Base-by-base conservation (phyloP, 2,113 vertebrate species). In the Butorides virescens region DNA sequence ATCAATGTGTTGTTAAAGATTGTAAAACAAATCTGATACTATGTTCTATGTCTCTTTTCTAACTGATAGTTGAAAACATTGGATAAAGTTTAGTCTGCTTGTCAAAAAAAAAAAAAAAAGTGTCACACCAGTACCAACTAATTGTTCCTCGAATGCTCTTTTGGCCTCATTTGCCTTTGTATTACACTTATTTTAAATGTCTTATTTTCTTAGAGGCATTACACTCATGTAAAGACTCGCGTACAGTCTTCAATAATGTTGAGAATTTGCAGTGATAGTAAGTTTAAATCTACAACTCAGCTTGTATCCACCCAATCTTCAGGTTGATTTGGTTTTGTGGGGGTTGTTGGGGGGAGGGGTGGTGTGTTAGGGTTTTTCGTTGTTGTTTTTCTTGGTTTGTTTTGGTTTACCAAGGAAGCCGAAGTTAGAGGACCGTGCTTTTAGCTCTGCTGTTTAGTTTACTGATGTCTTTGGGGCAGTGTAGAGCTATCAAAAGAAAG, bases 381-480 rank as follows among this genome's bases (percentile, higher is more conserved):
- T n/a, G 13, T 30, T 39, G 21, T 11, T 37, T 74, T 67, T 34
- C 14, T 47, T 62, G 13, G 16, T 67, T 78, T 55, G 22, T 30
- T 93, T 90, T 70, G 20, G 65, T 91, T 91, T 65, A 53, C 42
- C 49, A 44, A 29, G 21, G 73, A 46, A 79, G 66, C 39, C 52
- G 46, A 74, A 82, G 74, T 58, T 88, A 32, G 70, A 89, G n/a
- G 8, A 65, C 70, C 13, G 5, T 65, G 39, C 49, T 84, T 67
- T 83, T 36, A 77, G 17, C 59, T 93, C 50, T 89, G 52, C 86
- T 85, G 13, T 78, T 92, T 65, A 39, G 58, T 34, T 91, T 73
- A 72, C 73, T 34, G 25, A 9, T 92, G 73, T 85, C 83, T 95
- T 68, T 94, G 91, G 89, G 94, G 92, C 86, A 93, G 53, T 13